These are phyloP conservation scores for Pollicipes pollicipes DNA, from an alignment of 1,140 invertebrate genomes.

Conservation along the genomic window DNA sequence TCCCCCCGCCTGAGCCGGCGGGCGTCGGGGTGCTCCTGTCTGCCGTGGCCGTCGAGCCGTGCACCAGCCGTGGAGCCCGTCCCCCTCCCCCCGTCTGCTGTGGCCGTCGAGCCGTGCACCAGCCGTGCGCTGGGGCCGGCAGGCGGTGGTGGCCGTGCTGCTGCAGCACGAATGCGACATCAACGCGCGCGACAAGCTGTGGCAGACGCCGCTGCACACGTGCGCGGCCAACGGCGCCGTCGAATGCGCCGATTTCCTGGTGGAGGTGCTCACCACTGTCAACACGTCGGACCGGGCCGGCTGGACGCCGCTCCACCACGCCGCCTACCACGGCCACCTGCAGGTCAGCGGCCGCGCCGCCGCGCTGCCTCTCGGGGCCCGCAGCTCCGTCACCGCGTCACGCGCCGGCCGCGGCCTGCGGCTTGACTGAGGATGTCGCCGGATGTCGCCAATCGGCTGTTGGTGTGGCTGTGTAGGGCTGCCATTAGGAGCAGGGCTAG, in stretches of 20 bases:
- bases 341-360: slow-evolving; percentile 24
- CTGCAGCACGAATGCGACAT: slow-evolving; percentile 38
- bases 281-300: slow-evolving; percentile 41
- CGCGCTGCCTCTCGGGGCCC: slow-evolving; percentile 26
- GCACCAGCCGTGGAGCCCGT: too few species aligned
- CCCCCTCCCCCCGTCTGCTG: too few species aligned
- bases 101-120: too few species aligned
- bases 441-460: too few species aligned
- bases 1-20: too few species aligned
- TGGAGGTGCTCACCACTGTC: slow-evolving; percentile 34
- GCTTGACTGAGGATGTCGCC: too few species aligned
- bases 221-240: slow-evolving; percentile 40
- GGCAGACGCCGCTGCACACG: slow-evolving; percentile 41
- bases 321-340: slow-evolving; percentile 40
- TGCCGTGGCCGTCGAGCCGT: too few species aligned
- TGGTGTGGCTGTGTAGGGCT: too few species aligned
- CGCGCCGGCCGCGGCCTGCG: too few species aligned
- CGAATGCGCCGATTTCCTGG: slow-evolving; percentile 34
- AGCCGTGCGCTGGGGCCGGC: slow-evolving; percentile 10
- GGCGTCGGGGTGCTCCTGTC: too few species aligned
- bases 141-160: slow-evolving; percentile 37
- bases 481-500: too few species aligned
- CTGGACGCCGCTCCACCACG: slow-evolving; percentile 42
- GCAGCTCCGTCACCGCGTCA: too few species aligned
- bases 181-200: slow-evolving; percentile 38